A percentile compares a stretch with the other conserved stretches of the same genome.
phyloP scores from a whole-genome alignment of 2,113 vertebrate species.

The Tinamus guttatus region DNA sequence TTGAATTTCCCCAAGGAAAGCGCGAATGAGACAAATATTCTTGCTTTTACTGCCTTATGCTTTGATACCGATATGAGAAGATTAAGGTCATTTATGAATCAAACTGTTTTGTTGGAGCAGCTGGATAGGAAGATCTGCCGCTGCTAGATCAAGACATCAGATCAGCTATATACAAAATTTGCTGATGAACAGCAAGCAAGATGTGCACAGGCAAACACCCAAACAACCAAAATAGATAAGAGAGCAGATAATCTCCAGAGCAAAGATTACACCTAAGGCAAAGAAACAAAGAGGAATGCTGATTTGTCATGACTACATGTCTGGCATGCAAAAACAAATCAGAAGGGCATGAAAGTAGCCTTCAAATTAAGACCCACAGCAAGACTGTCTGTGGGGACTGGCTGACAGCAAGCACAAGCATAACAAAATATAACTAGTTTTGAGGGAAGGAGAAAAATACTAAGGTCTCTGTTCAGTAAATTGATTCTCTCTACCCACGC shows the following conservation, averaged over 20 bases:
- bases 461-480: background rate
- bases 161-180: background rate
- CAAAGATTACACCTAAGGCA: background rate
- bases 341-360: background rate
- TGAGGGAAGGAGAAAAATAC: background rate
- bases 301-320: background rate
- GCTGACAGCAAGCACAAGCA: accelerated
- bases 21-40: background rate
- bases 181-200: accelerated
- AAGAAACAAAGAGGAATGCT: background rate
- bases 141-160: background rate
- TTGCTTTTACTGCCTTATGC: background rate
- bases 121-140: constrained; percentile 48
- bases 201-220: background rate
- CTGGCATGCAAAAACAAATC: background rate
- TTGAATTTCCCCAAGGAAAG: background rate
- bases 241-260: background rate
- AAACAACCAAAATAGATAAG: background rate
- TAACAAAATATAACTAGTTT: background rate
- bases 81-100: background rate
- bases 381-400: background rate
- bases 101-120: constrained; percentile 10
- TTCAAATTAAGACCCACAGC: background rate
- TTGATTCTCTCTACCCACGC: no score
- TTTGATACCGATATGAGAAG: background rate